Base-by-base conservation (phyloP, 2,113 vertebrate genomes). In the Colossoma macropomum region DNA sequence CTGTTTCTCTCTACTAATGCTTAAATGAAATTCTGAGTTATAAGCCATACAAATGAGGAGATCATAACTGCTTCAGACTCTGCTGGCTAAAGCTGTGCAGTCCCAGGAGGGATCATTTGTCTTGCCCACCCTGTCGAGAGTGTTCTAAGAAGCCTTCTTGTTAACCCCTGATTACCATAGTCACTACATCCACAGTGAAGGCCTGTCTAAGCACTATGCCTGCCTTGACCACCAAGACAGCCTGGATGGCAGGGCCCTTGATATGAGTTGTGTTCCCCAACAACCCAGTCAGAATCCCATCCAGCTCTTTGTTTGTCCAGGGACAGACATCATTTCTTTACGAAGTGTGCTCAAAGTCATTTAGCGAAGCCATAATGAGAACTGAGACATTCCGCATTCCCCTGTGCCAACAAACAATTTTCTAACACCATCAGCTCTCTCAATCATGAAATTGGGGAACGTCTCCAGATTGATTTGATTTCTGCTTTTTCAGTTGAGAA, bases 391-490 rank as follows among this genome's bases (percentile, higher is more conserved):
- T 3, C 62, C 84, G 38, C 86, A 85, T 60, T n/a, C 38, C 28
- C 71, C 83, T 38, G 15, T 13, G 17, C 52, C 13, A 7, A 54
- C 17, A 68, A 87, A 82, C 62, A 70, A 45, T 1, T 70, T 84
- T 34, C 72, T 30, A 16, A 30, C 17, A 0, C 76, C 13, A 1
- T 68, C 69, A 59, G 90, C 84, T 66, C 91, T 93, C 52, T 85
- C 87, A 25, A 95, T 80, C 17, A 96, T 88, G 84, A 96, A 98
- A 21, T 91, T 83, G 16, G 89, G 71, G 83, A 96, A 95, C 86
- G 96, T 96, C 72, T 96, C 95, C 86, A 98, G 90, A 89, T 96
- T 98, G 80, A 97, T 93, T 65, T 90, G 91, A 94, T 65, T 7
- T 96, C 41, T 98, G 87, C 94, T 94, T 77, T 93, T 96, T 85